Percentiles rank a stretch among this genome's conserved stretches.
Evolutionary conservation across 2,797 vertebrate species (phyloP).

Genomic region (Myoxocephalus aenaeus): DNA sequence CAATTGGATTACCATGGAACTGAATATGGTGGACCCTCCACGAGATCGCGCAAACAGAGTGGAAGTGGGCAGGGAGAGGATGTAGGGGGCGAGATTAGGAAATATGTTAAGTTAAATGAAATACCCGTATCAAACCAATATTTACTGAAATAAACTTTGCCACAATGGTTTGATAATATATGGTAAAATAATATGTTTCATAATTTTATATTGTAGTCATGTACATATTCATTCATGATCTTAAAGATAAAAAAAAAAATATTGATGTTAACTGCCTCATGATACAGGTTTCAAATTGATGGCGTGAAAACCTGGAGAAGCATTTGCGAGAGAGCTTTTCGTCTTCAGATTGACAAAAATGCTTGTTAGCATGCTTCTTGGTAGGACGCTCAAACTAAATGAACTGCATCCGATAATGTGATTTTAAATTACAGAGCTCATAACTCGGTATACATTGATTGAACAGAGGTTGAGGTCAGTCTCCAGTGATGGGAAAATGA

Average conservation of each 20-base stretch:
- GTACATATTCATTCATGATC: neutral
- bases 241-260: neutral
- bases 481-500: slow-evolving; percentile 59
- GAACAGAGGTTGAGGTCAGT: slow-evolving; percentile 50
- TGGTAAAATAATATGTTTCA: slow-evolving; percentile 3
- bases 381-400: slow-evolving; percentile 40
- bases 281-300: neutral
- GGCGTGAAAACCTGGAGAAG: slow-evolving; percentile 1
- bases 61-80: neutral
- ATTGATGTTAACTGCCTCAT: neutral
- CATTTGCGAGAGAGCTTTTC: slow-evolving; percentile 27
- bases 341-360: slow-evolving; percentile 16
- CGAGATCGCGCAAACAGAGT: neutral
- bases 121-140: slow-evolving; percentile 16
- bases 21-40: neutral
- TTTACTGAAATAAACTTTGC: slow-evolving; percentile 6
- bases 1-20: neutral
- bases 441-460: slow-evolving; percentile 69
- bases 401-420: slow-evolving; percentile 48
- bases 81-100: neutral
- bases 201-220: neutral
- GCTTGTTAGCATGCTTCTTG: slow-evolving; percentile 25
- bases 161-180: neutral
- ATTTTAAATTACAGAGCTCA: slow-evolving; percentile 56
- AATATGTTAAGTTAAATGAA: slow-evolving; percentile 30